Percentiles rank a stretch among this genome's conserved stretches.
Conservation (phyloP, 2,113 vertebrate genomes). For the Amphiprion ocellaris region DNA sequence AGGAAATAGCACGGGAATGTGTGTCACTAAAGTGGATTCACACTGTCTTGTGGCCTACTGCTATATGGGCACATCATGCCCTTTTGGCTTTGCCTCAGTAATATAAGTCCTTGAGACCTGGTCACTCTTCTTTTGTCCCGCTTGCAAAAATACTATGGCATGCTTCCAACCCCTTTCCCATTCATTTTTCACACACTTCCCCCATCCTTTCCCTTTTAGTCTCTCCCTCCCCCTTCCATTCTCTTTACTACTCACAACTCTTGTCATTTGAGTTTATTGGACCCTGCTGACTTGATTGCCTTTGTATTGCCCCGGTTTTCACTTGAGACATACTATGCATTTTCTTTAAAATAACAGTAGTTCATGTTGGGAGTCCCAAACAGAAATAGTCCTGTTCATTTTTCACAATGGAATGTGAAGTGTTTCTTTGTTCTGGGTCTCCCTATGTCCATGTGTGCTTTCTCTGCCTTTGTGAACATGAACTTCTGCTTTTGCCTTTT, state of each 20-base stretch:
- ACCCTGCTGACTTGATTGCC: constrained; percentile 32
- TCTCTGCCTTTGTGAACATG: constrained; percentile 54
- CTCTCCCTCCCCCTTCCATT: constrained; percentile 66
- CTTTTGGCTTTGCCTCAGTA: constrained; percentile 37
- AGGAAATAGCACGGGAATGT: constrained; percentile 7
- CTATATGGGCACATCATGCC: not conserved
- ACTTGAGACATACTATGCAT: not conserved
- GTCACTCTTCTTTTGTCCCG: constrained; percentile 61
- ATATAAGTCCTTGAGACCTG: constrained; percentile 44
- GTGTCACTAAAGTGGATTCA: not conserved
- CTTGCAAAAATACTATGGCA: constrained; percentile 57
- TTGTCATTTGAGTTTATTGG: constrained; percentile 44
- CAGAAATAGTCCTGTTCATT: constrained; percentile 1
- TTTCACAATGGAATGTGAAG: constrained; percentile 69
- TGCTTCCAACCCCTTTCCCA: constrained; percentile 66
- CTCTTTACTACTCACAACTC: constrained; percentile 49
- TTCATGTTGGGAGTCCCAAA: not conserved
- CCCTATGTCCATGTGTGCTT: constrained; percentile 37
- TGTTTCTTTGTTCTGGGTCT: constrained; percentile 67
- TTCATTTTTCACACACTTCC: constrained; percentile 71
- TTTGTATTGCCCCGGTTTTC: constrained; percentile 18
- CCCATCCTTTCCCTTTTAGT: constrained; percentile 51
- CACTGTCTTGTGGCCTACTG: not conserved
- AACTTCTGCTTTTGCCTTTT: constrained; percentile 55
- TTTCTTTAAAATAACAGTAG: constrained; percentile 20